Evolutionary conservation across 2,888 invertebrate genomes (phyloP), one percentile per base, ranked within the genome.

Genomic region (Nemoura dubitans): DNA sequence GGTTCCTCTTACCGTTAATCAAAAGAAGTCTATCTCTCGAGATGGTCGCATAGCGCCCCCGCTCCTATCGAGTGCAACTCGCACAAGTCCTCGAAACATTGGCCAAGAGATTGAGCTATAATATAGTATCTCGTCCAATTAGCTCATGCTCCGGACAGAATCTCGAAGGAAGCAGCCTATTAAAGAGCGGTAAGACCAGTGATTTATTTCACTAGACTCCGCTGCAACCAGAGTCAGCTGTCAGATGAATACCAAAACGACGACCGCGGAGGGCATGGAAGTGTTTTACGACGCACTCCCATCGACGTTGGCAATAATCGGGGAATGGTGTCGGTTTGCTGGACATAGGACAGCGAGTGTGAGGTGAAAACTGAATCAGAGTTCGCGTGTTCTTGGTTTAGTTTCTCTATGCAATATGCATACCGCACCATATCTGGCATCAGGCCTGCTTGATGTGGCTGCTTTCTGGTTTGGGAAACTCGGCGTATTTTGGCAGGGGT

Each of bases 131-230:
- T 84, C 84, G 84, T 84, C 83, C 84, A 84, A 84, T 84, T 84
- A 84, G 84, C 26, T 21, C 43, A 36, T 82, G 83, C 28, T 30
- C n/a, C 16, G 81, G 59, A 21, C 59, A 83, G 83, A 83, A n/a
- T 83, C 42, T 83, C 59, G 83, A 83, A 84, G 84, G 84, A 84
- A 84, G 84, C 84, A 28, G 27, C 84, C 84, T 59, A 84, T 84
- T 84, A 84, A 59, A 83, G 27, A 28, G 84, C 84, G 59, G 59
- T 59, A 84, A 84, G 84, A 84, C 84, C 59, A 59, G 84, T 84
- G 84, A 84, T 84, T 84, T 84, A 84, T 76, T 59, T 59, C 59
- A 59, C 59, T 59, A 59, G 59, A 16, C 59, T 59, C n/a, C 59
- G 59, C 59, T 59, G 59, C 59, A 21, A 10, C 59, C 21, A 21